Evolutionary conservation across 2,888 invertebrate species (phyloP).

Genomic region (Tetranychus truncatus): DNA sequence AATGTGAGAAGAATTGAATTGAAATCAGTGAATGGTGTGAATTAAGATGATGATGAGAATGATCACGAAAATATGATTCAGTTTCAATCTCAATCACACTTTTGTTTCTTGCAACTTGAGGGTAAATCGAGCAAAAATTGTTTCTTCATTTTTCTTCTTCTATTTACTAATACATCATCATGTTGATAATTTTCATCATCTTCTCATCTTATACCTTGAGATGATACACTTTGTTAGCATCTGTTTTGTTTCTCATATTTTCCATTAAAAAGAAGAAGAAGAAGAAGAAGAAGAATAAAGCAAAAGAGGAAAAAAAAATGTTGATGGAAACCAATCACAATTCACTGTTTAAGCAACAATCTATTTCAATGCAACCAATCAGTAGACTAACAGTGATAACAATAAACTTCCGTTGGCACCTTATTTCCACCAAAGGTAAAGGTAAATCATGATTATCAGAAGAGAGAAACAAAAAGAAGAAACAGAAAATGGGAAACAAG

Average conservation of each 20-base stretch:
- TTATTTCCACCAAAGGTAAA: background rate
- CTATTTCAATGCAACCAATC: background rate
- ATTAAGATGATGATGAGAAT: background rate
- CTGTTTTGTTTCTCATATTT: background rate
- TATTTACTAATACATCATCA: background rate
- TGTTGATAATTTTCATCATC: no score
- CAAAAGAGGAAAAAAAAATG: background rate
- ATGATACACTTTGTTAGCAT: background rate
- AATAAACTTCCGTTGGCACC: background rate
- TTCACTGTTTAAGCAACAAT: background rate
- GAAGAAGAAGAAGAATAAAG: no score
- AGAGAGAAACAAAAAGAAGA: background rate
- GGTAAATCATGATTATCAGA: background rate
- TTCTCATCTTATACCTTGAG: background rate
- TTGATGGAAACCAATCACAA: background rate
- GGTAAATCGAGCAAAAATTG: no score
- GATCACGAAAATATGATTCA: background rate
- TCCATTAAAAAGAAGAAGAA: background rate
- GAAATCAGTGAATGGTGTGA: background rate
- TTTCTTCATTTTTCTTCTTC: background rate
- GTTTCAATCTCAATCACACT: constrained; percentile 1
- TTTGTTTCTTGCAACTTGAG: background rate
- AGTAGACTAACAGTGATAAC: background rate
- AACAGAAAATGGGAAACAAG: background rate
- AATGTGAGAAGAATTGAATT: background rate